Evolutionary conservation across 2,888 invertebrate genomes (phyloP).

Genomic region (Escarpia spicata): DNA sequence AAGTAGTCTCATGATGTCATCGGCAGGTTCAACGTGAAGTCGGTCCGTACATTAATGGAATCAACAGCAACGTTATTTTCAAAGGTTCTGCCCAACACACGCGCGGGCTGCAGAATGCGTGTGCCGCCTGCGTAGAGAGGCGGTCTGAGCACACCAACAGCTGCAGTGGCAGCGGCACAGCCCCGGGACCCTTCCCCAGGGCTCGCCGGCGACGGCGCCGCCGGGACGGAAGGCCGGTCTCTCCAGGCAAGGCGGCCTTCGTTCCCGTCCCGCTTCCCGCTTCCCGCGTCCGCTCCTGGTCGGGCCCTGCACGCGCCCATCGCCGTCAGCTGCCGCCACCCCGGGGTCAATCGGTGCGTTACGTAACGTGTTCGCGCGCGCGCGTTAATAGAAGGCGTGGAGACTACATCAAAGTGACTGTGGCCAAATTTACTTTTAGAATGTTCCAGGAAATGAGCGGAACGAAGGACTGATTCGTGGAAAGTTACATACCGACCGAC

Average conservation of each 20-base stretch:
- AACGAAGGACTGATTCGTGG: neutral
- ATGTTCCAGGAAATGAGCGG: neutral
- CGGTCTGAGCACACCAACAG: neutral
- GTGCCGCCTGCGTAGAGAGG: neutral
- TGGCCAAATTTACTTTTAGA: neutral
- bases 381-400: neutral
- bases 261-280: neutral
- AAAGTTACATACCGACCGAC: neutral
- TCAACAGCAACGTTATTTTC: neutral
- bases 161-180: neutral
- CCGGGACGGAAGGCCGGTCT: conserved; percentile 6
- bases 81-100: neutral
- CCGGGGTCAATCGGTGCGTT: neutral
- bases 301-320: neutral
- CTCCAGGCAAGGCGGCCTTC: neutral
- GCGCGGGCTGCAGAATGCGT: neutral
- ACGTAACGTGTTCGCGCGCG: neutral
- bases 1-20: neutral
- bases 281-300: neutral
- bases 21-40: neutral
- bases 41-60: neutral
- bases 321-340: neutral
- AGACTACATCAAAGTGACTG: neutral
- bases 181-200: neutral
- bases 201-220: neutral